A percentile compares a stretch with the other conserved stretches of the same genome.
Conservation (phyloP, 2,113 vertebrate species). For the Cephalopterus ornatus region DNA sequence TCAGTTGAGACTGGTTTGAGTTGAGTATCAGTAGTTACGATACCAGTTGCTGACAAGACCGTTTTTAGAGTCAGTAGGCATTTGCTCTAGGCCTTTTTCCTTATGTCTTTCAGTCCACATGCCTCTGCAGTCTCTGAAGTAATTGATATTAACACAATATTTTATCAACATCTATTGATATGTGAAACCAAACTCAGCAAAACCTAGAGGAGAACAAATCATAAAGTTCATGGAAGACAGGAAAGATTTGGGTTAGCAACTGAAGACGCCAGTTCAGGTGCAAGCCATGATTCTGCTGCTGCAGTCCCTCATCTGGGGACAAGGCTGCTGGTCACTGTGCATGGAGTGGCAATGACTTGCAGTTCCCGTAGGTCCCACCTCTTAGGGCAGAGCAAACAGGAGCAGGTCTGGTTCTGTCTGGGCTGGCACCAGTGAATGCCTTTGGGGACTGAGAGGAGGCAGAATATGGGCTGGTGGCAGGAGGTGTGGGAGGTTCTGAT, state of each 20-base stretch:
- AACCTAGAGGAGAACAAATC: background rate
- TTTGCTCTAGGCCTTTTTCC: background rate
- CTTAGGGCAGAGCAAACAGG: background rate
- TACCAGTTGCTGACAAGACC: background rate
- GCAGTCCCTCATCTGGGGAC: background rate
- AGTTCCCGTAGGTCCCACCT: background rate
- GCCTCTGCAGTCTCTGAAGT: background rate
- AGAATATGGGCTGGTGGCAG: background rate
- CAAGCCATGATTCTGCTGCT: background rate
- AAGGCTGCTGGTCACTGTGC: accelerated
- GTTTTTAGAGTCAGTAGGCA: background rate
- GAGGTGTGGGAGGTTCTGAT: background rate
- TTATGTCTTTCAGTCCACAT: background rate
- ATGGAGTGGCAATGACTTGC: background rate
- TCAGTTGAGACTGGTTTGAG: background rate
- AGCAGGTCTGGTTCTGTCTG: background rate
- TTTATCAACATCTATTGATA: background rate
- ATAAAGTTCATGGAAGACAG: background rate
- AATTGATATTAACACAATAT: background rate
- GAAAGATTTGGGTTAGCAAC: background rate
- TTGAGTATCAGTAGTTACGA: background rate
- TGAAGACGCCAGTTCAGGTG: background rate
- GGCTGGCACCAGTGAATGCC: background rate
- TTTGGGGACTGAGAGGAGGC: background rate
- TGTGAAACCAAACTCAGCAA: background rate